Conservation (phyloP, 2,888 invertebrate species). For the Carabus problematicus region DNA sequence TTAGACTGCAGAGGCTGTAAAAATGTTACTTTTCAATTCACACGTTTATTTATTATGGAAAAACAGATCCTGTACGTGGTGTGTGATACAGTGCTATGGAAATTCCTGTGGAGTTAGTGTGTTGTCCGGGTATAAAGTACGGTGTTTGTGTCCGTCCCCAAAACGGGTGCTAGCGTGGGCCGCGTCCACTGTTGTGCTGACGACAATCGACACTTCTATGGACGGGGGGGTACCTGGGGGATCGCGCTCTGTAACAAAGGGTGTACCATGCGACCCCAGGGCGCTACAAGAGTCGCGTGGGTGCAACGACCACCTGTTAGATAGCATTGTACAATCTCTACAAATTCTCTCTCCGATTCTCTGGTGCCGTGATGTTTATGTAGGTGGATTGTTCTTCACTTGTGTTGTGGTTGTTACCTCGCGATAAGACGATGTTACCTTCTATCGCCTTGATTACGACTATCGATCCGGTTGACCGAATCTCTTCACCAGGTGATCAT, state of each 20-base stretch:
- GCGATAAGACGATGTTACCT: too few relatives aligned
- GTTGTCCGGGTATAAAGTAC: neutral
- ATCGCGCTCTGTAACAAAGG: too few relatives aligned
- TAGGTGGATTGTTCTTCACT: constrained; percentile 1
- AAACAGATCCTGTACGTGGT: constrained; percentile 4
- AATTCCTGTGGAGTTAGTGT: neutral
- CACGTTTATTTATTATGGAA: constrained; percentile 13
- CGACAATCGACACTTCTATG: too few relatives aligned
- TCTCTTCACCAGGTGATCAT: too few relatives aligned
- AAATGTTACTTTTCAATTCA: too few relatives aligned
- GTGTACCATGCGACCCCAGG: neutral
- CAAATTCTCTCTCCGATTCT: neutral
- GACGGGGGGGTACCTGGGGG: too few relatives aligned
- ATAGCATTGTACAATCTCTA: neutral
- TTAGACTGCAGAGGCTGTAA: too few relatives aligned
- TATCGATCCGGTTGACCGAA: too few relatives aligned
- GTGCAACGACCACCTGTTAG: constrained; percentile 6
- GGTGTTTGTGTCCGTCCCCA: neutral
- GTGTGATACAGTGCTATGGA: too few relatives aligned
- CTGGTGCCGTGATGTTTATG: neutral
- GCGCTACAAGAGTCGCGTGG: constrained; percentile 1
- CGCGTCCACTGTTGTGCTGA: too few relatives aligned
- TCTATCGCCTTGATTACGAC: too few relatives aligned
- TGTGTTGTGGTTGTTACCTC: neutral
- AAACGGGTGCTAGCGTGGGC: neutral